Evolutionary conservation across 2,797 vertebrate genomes (phyloP).

Genomic region (Danio jaintianensis): DNA sequence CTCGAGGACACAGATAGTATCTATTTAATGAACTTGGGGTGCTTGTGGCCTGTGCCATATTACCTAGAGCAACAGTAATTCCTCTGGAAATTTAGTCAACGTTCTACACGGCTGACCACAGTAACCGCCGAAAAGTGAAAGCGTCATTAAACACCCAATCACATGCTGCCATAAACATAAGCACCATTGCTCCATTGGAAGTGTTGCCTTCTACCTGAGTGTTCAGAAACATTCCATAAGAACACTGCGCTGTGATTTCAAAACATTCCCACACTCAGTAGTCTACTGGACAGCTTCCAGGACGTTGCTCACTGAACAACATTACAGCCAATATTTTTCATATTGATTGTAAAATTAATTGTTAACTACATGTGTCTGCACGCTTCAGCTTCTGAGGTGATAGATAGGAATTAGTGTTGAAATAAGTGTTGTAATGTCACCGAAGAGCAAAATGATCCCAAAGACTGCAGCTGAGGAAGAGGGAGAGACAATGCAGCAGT

Average conservation of each 20-base stretch:
- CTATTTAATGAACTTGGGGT: constrained; percentile 75
- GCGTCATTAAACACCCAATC: constrained; percentile 57
- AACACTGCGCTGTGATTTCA: constrained; percentile 12
- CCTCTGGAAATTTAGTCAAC: constrained; percentile 69
- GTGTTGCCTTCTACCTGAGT: background rate
- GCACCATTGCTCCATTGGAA: background rate
- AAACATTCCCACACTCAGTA: constrained; percentile 2
- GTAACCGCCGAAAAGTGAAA: constrained; percentile 70
- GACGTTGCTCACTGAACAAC: constrained; percentile 33
- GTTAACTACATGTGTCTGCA: constrained; percentile 49
- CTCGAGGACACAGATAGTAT: constrained; percentile 76
- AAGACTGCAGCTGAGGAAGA: background rate
- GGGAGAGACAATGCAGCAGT: constrained; percentile 39
- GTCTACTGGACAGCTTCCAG: constrained; percentile 29
- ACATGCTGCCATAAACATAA: background rate
- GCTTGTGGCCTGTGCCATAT: constrained; percentile 72
- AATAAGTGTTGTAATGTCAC: constrained; percentile 36
- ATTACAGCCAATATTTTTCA: constrained; percentile 32
- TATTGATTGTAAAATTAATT: constrained; percentile 38
- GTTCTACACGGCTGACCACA: constrained; percentile 68
- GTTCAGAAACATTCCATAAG: background rate
- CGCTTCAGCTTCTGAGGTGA: constrained; percentile 22
- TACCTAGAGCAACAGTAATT: constrained; percentile 69
- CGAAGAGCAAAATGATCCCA: constrained; percentile 14
- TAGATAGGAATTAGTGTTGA: constrained; percentile 28